Percentiles rank a stretch among this genome's conserved stretches.
These are phyloP conservation scores for Saccopteryx bilineata DNA, from an alignment of 2,113 vertebrate genomes.

Conservation along the genomic window DNA sequence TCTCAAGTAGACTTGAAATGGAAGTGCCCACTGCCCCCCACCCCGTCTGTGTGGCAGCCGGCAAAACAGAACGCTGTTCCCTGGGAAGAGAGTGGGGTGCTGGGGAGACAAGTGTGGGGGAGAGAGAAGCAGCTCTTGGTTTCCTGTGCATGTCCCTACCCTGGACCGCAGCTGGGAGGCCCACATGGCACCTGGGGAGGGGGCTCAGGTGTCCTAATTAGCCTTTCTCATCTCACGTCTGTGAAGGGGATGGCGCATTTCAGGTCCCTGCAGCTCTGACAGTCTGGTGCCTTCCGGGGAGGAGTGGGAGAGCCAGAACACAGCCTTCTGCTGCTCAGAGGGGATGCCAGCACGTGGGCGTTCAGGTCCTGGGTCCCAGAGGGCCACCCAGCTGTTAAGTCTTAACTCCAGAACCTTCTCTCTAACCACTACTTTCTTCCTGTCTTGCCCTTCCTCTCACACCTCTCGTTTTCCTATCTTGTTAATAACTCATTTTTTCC, in stretches of 20 bases:
- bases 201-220: not conserved
- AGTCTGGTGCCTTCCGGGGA: not conserved
- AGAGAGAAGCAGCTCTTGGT: not conserved
- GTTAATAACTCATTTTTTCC: not conserved
- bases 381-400: not conserved
- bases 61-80: slow-evolving; percentile 50
- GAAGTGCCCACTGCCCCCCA: not conserved
- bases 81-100: slow-evolving; percentile 49
- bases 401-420: not conserved
- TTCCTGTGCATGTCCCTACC: not conserved
- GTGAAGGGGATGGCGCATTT: not conserved
- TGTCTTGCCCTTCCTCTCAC: not conserved
- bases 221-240: not conserved
- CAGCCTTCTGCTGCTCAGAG: not conserved
- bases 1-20: slow-evolving; percentile 63
- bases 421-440: not conserved
- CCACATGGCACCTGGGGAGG: fast-evolving
- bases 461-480: not conserved
- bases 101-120: not conserved
- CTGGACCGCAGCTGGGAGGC: not conserved
- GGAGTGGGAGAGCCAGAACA: not conserved
- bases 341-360: no score
- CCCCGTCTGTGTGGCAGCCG: slow-evolving; percentile 22
- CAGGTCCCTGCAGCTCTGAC: not conserved
- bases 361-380: not conserved